Percentiles rank a stretch among this genome's conserved stretches.
Evolutionary conservation across 2,113 vertebrate species (phyloP).

Genomic region (Arvicanthis niloticus): DNA sequence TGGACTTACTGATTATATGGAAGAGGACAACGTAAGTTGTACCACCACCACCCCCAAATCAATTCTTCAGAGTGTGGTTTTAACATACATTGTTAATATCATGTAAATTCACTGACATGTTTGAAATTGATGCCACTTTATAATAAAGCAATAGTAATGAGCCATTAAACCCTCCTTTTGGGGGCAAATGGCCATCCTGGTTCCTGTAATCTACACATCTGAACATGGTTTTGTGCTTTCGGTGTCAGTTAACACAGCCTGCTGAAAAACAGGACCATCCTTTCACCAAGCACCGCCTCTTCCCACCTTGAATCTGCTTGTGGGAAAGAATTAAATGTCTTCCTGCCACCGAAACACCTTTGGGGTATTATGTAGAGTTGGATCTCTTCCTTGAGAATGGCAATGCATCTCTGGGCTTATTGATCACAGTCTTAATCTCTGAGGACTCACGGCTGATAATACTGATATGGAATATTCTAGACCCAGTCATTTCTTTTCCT

Average conservation of each 20-base stretch:
- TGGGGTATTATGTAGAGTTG: not conserved
- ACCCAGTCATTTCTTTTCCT: not conserved
- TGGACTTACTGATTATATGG: rapidly evolving
- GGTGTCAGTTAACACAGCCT: too few species aligned
- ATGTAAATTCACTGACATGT: not conserved
- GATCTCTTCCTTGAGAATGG: not conserved
- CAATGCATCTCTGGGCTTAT: not conserved
- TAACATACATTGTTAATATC: not conserved
- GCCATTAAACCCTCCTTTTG: not conserved
- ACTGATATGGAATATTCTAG: not conserved
- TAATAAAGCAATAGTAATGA: not conserved
- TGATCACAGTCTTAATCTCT: not conserved
- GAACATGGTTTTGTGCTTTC: not conserved
- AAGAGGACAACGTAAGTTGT: not conserved
- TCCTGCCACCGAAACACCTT: not conserved
- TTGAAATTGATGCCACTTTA: not conserved
- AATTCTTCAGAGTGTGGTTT: not conserved
- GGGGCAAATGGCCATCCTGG: not conserved
- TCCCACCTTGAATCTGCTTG: not conserved
- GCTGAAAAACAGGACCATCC: rapidly evolving
- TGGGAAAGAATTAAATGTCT: not conserved
- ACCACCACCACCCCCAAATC: not conserved
- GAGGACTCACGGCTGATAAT: not conserved
- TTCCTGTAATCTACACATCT: not conserved
- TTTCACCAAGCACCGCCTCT: not conserved